phyloP scores from a whole-genome alignment of 2,797 vertebrate genomes.

The Falco naumanni region DNA sequence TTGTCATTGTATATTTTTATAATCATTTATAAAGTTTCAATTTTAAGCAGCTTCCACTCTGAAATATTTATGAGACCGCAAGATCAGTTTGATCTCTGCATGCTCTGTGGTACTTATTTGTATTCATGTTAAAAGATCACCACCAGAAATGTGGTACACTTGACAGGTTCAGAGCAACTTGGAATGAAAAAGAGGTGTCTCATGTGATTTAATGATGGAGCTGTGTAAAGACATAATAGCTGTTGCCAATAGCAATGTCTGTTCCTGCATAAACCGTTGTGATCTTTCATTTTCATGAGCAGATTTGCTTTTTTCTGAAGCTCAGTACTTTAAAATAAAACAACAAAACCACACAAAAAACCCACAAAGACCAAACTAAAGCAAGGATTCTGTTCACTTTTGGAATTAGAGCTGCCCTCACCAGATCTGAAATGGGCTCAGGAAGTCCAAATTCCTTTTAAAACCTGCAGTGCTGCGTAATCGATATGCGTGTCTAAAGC shows the following conservation, averaged over 20 bases:
- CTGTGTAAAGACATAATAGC: not conserved
- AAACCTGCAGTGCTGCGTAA: not conserved
- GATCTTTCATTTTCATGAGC: slow-evolving; percentile 21
- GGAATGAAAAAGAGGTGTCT: not conserved
- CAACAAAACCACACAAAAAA: not conserved
- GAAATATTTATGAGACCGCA: slow-evolving; percentile 15
- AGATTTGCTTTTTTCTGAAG: slow-evolving; percentile 12
- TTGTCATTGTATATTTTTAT: not conserved
- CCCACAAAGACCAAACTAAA: not conserved
- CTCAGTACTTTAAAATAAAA: not conserved
- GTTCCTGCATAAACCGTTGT: not conserved
- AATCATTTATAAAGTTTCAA: not conserved
- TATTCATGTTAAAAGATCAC: slow-evolving; percentile 27
- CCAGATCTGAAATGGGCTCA: not conserved
- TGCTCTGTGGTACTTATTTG: not conserved
- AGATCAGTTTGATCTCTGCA: slow-evolving; percentile 13
- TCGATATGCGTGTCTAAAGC: slow-evolving; percentile 22
- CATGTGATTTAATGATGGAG: not conserved
- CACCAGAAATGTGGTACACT: not conserved
- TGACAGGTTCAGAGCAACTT: slow-evolving; percentile 17
- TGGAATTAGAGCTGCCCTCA: not conserved
- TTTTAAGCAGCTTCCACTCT: not conserved
- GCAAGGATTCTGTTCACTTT: not conserved
- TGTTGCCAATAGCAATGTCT: slow-evolving; percentile 44
- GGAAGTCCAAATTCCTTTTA: not conserved